Evolutionary conservation across 2,113 vertebrate species (phyloP).

Genomic region (Mormyrus iriodes): DNA sequence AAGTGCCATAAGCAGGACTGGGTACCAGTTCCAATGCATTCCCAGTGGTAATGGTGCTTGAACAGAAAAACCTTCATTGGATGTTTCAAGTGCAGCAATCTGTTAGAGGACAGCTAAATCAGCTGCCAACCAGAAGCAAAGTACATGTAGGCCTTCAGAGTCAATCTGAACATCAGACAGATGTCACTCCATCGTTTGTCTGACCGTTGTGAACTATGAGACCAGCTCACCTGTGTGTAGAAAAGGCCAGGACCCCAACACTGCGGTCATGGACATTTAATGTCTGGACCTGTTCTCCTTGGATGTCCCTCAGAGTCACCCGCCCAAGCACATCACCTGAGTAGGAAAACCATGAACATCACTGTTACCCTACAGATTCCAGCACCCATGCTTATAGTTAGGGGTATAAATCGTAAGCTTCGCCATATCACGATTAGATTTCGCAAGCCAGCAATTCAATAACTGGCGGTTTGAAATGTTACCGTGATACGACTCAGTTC

Average conservation of each 20-base stretch:
- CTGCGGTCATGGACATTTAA: slow-evolving; percentile 64
- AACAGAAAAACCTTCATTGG: neutral
- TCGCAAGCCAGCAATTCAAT: neutral
- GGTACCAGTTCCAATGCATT: neutral
- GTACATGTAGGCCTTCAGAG: neutral
- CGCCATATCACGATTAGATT: neutral
- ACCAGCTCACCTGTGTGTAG: slow-evolving; percentile 73
- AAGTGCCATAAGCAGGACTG: neutral
- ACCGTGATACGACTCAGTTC: neutral
- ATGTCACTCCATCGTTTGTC: neutral
- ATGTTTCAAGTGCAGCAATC: neutral
- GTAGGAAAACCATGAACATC: neutral
- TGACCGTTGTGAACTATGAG: neutral
- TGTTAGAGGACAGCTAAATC: neutral
- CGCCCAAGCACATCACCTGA: slow-evolving; percentile 82
- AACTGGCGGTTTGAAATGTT: neutral
- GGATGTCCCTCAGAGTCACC: slow-evolving; percentile 74
- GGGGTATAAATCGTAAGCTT: neutral
- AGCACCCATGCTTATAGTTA: neutral
- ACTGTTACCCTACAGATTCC: neutral
- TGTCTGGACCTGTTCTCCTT: slow-evolving; percentile 55
- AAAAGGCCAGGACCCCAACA: slow-evolving; percentile 75
- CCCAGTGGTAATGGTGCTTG: neutral
- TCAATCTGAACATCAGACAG: neutral
- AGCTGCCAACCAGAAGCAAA: neutral